Conservation (phyloP, 2,797 vertebrate species). For the Enteromius thamalakanensis region DNA sequence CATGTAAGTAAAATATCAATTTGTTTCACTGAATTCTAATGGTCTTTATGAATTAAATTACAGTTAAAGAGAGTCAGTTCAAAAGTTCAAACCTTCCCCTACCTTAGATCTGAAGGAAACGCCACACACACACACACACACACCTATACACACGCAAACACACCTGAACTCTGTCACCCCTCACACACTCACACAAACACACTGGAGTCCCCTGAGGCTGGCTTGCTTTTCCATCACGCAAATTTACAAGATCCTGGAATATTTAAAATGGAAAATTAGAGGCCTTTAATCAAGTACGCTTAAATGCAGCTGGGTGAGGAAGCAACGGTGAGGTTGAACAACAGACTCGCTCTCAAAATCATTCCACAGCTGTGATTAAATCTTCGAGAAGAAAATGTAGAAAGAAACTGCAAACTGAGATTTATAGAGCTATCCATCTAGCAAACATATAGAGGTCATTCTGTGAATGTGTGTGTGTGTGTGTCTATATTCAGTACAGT, state of each 20-base stretch:
- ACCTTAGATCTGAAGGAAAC: neutral
- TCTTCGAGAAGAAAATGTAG: neutral
- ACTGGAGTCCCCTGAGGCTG: constrained; percentile 8
- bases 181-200: neutral
- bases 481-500: constrained; percentile 28
- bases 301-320: constrained; percentile 15
- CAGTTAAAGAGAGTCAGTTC: neutral
- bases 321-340: neutral
- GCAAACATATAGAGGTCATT: constrained; percentile 26
- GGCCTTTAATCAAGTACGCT: constrained; percentile 18
- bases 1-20: neutral
- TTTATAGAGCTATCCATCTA: neutral
- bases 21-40: neutral
- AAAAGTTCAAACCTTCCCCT: constrained; percentile 1
- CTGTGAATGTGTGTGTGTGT: constrained; percentile 11
- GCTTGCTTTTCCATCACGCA: constrained; percentile 18
- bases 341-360: neutral
- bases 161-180: constrained; percentile 12
- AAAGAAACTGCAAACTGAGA: constrained; percentile 9
- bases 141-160: neutral
- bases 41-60: neutral
- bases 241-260: constrained; percentile 31
- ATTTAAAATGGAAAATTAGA: constrained; percentile 22
- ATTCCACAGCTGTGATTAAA: neutral
- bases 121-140: neutral